A percentile compares a stretch with the other conserved stretches of the same genome.
These are phyloP conservation scores for Peromyscus eremicus DNA, from an alignment of 2,797 vertebrate genomes.

Conservation along the genomic window DNA sequence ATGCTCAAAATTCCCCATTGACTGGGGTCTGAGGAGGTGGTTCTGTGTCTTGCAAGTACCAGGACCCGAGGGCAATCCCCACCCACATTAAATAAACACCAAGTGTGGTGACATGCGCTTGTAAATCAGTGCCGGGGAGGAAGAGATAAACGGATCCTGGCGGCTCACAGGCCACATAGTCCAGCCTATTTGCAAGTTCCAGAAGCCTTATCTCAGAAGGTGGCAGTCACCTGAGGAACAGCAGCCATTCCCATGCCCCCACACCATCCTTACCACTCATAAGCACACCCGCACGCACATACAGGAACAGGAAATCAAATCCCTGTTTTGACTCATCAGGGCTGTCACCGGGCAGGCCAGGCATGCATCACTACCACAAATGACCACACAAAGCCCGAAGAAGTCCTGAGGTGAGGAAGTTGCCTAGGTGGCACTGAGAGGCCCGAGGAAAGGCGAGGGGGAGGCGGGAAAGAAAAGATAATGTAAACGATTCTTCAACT, in stretches of 20 bases:
- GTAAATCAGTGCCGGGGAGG: not conserved
- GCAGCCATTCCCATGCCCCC: too few species aligned
- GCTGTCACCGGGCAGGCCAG: not conserved
- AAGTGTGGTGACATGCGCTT: not conserved
- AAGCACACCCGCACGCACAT: not conserved
- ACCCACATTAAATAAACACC: not conserved
- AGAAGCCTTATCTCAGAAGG: not conserved
- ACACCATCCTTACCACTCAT: not conserved
- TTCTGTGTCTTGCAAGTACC: too few species aligned
- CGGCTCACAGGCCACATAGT: not conserved
- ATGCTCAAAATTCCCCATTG: not conserved
- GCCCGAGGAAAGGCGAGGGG: not conserved
- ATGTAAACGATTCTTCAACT: not conserved
- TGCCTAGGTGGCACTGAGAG: too few species aligned
- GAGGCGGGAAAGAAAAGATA: not conserved
- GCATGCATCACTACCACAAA: not conserved
- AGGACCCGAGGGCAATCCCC: not conserved
- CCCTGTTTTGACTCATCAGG: not conserved
- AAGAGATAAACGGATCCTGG: not conserved
- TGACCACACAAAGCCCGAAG: not conserved
- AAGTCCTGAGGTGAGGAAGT: not conserved
- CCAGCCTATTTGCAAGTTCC: not conserved
- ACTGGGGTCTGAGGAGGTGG: not conserved
- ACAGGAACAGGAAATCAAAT: not conserved
- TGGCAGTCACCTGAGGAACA: not conserved